Percentiles rank a stretch among this genome's conserved stretches.
Conservation (phyloP, 1,140 invertebrate genomes). For the Oscheius sp. region DNA sequence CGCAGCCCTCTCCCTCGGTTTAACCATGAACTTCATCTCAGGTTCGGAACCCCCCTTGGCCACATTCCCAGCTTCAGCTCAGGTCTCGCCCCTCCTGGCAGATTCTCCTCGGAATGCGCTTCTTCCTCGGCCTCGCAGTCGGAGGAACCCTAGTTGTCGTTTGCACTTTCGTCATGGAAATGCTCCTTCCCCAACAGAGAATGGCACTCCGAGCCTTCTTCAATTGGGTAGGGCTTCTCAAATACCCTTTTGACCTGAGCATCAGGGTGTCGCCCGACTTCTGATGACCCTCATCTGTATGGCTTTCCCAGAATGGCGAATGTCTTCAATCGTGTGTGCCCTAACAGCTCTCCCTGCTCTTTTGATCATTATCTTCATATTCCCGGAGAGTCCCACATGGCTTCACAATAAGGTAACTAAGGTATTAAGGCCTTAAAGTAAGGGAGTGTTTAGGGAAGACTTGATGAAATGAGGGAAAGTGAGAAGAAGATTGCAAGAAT, state of each 20-base stretch:
- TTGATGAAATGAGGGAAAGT: slow-evolving; percentile 54
- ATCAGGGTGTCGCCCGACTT: slow-evolving; percentile 52
- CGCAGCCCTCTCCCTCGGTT: slow-evolving; percentile 38
- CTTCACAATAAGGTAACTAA: slow-evolving; percentile 42
- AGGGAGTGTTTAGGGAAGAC: slow-evolving; percentile 38
- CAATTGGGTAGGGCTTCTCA: slow-evolving; percentile 51
- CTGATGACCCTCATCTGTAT: slow-evolving; percentile 56
- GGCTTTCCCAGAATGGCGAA: slow-evolving; percentile 55
- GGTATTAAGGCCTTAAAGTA: slow-evolving; percentile 12
- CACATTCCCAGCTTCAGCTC: neutral
- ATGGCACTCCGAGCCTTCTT: slow-evolving; percentile 61
- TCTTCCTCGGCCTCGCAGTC: slow-evolving; percentile 49
- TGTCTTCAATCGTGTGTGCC: slow-evolving; percentile 54
- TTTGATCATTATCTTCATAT: slow-evolving; percentile 54
- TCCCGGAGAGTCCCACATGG: slow-evolving; percentile 60
- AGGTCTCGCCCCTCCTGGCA: slow-evolving; percentile 49
- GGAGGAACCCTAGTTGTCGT: slow-evolving; percentile 56
- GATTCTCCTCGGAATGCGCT: slow-evolving; percentile 43
- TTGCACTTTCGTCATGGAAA: slow-evolving; percentile 55
- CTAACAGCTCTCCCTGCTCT: slow-evolving; percentile 48
- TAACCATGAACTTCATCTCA: slow-evolving; percentile 14
- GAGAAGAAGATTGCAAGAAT: slow-evolving; percentile 53
- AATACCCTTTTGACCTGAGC: neutral
- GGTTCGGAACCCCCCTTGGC: slow-evolving; percentile 2
- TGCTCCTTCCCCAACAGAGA: slow-evolving; percentile 51